Percentiles rank a stretch among this genome's conserved stretches.
Conservation (phyloP, 2,888 invertebrate species). For the Agrochola circellaris region DNA sequence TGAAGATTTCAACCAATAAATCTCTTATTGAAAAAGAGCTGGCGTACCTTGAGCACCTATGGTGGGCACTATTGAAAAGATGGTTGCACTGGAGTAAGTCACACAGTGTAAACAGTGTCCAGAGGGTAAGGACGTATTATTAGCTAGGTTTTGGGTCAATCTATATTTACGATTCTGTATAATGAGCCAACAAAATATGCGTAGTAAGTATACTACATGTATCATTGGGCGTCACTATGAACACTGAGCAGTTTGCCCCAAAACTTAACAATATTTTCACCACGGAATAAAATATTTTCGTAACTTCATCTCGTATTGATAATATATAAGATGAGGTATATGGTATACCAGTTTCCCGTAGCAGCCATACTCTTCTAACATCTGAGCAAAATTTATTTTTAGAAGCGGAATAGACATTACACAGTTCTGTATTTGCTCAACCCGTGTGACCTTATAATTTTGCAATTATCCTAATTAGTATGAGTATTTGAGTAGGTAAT, state of each 20-base stretch:
- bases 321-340: too few relatives aligned
- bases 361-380: neutral
- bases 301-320: neutral
- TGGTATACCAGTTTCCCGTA: neutral
- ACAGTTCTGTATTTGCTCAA: slow-evolving; percentile 1
- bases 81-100: too few relatives aligned
- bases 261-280: neutral
- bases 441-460: slow-evolving; percentile 2
- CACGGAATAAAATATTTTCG: neutral
- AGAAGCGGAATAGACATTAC: neutral
- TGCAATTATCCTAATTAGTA: slow-evolving; percentile 21
- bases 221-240: neutral
- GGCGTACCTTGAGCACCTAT: too few relatives aligned
- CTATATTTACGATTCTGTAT: neutral
- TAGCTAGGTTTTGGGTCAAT: too few relatives aligned
- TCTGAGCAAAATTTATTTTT: neutral
- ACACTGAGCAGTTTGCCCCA: neutral
- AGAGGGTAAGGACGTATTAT: too few relatives aligned
- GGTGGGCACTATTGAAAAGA: too few relatives aligned
- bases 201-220: neutral
- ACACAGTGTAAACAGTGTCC: too few relatives aligned
- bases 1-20: neutral
- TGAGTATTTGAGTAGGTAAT: neutral
- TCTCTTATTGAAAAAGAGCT: neutral
- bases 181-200: neutral